These are phyloP conservation scores for Phorcus lineatus DNA, from an alignment of 2,888 invertebrate genomes.

Conservation along the genomic window DNA sequence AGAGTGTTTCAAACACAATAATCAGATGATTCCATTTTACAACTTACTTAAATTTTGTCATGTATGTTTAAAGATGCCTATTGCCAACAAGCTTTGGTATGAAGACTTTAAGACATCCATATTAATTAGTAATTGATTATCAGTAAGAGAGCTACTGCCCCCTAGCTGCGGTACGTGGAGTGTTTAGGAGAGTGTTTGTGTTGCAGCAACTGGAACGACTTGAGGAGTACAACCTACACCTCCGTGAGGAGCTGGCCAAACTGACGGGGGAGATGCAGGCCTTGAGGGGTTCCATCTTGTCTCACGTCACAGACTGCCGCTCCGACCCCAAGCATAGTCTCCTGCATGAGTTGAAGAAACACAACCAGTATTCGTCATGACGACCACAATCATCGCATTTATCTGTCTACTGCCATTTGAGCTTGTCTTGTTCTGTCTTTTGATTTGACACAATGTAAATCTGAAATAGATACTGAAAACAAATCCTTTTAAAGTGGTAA, in stretches of 20 bases:
- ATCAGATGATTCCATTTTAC: too few species aligned
- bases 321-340: not conserved
- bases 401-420: not conserved
- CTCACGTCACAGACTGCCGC: not conserved
- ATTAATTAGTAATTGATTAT: too few species aligned
- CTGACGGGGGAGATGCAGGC: not conserved
- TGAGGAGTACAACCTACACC: not conserved
- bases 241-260: not conserved
- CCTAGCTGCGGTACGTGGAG: not conserved
- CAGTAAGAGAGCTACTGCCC: too few species aligned
- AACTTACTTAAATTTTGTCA: too few species aligned
- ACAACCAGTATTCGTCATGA: not conserved
- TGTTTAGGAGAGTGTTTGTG: not conserved
- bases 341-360: not conserved
- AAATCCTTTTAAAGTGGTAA: too few species aligned
- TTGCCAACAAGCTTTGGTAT: too few species aligned
- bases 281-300: not conserved
- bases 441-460: too few species aligned
- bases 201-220: not conserved
- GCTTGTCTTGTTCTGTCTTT: too few species aligned
- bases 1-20: too few species aligned
- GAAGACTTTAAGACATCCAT: too few species aligned
- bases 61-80: too few species aligned
- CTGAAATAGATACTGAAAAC: too few species aligned
- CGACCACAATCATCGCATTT: not conserved